Percentiles rank a stretch among this genome's conserved stretches.
phyloP scores from a whole-genome alignment of 2,888 invertebrate genomes.

The Cryptops parisi region DNA sequence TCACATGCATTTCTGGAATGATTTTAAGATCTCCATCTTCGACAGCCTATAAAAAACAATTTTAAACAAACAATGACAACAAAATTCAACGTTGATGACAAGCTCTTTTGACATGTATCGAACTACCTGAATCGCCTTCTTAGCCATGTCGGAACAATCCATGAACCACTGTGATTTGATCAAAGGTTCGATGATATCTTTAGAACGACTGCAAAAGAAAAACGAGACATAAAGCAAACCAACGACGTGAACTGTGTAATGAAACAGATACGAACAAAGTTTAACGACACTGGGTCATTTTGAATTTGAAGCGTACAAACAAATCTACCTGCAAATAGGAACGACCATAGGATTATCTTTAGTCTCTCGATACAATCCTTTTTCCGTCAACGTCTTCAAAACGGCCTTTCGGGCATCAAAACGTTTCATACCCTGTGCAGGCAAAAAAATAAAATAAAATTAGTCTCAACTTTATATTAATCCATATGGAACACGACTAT shows the following conservation, averaged over 20 bases:
- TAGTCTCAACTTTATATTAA: too few species aligned
- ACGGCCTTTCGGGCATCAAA: slow-evolving; percentile 78
- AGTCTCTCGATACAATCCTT: slow-evolving; percentile 58
- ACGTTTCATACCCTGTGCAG: slow-evolving; percentile 66
- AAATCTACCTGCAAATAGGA: slow-evolving; percentile 50
- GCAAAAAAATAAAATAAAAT: slow-evolving; percentile 17
- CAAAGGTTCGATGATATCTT: slow-evolving; percentile 92
- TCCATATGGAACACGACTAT: too few species aligned
- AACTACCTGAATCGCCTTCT: slow-evolving; percentile 50
- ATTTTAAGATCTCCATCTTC: slow-evolving; percentile 65
- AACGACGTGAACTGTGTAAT: too few species aligned
- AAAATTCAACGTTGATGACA: too few species aligned
- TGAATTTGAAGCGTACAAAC: neutral
- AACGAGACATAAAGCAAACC: neutral
- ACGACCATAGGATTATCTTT: slow-evolving; percentile 92
- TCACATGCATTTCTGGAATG: slow-evolving; percentile 76
- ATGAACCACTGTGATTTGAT: slow-evolving; percentile 88
- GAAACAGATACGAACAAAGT: too few species aligned
- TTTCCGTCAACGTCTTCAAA: slow-evolving; percentile 53
- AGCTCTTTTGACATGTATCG: neutral
- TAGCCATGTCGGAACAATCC: slow-evolving; percentile 74
- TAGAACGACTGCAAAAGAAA: slow-evolving; percentile 66
- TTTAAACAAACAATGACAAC: neutral
- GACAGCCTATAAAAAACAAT: too few species aligned
- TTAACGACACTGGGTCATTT: too few species aligned